These are phyloP conservation scores for Euleptes europaea DNA, from an alignment of 2,113 vertebrate genomes.

Conservation along the genomic window DNA sequence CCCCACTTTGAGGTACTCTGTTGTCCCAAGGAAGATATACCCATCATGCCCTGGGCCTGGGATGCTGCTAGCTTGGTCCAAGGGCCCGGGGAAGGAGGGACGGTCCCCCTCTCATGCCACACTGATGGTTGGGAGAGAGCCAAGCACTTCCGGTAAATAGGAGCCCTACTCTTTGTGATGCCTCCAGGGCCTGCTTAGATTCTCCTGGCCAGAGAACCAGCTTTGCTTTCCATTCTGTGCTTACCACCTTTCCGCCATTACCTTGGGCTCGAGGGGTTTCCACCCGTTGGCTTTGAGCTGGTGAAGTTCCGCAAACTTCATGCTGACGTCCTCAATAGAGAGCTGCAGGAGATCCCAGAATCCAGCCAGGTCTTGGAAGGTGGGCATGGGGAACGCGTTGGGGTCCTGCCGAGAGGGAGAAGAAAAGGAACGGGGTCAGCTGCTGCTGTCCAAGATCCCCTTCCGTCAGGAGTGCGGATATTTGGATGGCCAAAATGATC, in stretches of 20 bases:
- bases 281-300: conserved; percentile 94
- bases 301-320: conserved; percentile 95
- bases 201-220: too few relatives aligned
- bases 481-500: too few relatives aligned
- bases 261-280: conserved; percentile 95
- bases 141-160: too few relatives aligned
- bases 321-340: conserved; percentile 94
- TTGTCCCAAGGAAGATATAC: too few relatives aligned
- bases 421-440: not conserved
- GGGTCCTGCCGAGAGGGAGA: conserved; percentile 81
- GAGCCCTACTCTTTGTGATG: not conserved
- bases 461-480: not conserved
- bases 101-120: too few relatives aligned
- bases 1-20: too few relatives aligned
- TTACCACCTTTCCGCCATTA: conserved; percentile 51
- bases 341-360: conserved; percentile 99
- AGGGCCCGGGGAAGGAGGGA: not conserved
- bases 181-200: too few relatives aligned
- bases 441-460: not conserved
- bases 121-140: too few relatives aligned
- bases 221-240: too few relatives aligned
- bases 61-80: not conserved
- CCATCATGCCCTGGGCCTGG: too few relatives aligned
- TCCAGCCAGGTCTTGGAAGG: conserved; percentile 94
- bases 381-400: conserved; percentile 91